These are phyloP conservation scores for Nomada flava DNA, from an alignment of 2,888 invertebrate species.

Conservation along the genomic window DNA sequence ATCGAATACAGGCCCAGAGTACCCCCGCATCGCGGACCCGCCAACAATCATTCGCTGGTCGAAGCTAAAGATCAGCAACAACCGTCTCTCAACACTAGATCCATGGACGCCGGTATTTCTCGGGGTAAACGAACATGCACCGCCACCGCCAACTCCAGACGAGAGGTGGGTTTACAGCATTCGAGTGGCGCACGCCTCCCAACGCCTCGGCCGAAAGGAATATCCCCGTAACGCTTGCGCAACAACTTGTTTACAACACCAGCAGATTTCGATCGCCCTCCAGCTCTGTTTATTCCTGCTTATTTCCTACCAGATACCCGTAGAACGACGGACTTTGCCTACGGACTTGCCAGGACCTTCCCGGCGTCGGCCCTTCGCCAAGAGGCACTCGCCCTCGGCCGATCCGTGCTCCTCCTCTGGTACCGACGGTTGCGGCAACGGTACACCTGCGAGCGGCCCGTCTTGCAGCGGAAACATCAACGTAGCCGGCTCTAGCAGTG, in stretches of 20 bases:
- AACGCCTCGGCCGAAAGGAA: background rate
- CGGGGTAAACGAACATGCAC: constrained; percentile 80
- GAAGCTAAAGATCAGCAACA: constrained; percentile 81
- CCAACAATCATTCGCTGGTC: constrained; percentile 27
- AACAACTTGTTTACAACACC: background rate
- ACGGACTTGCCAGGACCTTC: constrained; percentile 88
- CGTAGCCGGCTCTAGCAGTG: constrained; percentile 79
- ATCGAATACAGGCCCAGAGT: constrained; percentile 87
- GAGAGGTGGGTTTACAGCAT: constrained; percentile 79
- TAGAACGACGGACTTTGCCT: constrained; percentile 90
- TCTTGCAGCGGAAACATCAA: constrained; percentile 88
- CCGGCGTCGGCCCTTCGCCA: constrained; percentile 83
- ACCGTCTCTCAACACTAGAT: constrained; percentile 91
- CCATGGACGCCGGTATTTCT: constrained; percentile 92
- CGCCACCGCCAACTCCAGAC: constrained; percentile 80
- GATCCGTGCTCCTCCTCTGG: constrained; percentile 94
- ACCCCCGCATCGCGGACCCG: constrained; percentile 89
- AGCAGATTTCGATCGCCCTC: too few species aligned
- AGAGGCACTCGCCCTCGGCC: constrained; percentile 88
- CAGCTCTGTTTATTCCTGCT: background rate
- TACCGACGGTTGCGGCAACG: constrained; percentile 91
- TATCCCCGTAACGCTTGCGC: background rate
- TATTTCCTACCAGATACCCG: constrained; percentile 79
- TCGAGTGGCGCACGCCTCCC: background rate
- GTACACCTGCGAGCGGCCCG: constrained; percentile 75